Conservation (phyloP, 92 coral and sea anemone species). For the Hydrozoanthus gracilis region DNA sequence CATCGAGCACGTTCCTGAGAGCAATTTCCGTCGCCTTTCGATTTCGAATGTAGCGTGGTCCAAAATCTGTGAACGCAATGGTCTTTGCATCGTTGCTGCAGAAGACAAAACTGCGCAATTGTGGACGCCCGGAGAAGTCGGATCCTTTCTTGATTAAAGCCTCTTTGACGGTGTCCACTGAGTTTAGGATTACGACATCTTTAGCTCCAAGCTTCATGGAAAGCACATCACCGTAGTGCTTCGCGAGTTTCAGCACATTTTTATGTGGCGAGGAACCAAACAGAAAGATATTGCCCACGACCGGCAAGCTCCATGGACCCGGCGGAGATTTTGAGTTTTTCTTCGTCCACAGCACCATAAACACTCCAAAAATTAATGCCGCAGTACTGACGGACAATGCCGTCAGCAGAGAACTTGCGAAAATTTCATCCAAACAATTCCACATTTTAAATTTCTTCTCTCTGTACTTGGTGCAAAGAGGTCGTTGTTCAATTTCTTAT, state of each 20-base stretch:
- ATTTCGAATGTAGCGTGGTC: constrained; percentile 80
- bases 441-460: constrained; percentile 29
- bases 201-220: constrained; percentile 92
- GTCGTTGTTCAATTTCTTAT: too few relatives aligned
- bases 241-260: constrained; percentile 85
- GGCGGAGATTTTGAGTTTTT: constrained; percentile 73
- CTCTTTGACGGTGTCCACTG: constrained; percentile 89
- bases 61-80: constrained; percentile 90
- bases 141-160: constrained; percentile 87
- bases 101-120: constrained; percentile 79
- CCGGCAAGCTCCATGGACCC: constrained; percentile 92
- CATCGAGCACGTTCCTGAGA: constrained; percentile 74
- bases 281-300: constrained; percentile 90
- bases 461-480: neutral
- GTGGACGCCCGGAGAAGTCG: constrained; percentile 96
- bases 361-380: constrained; percentile 39
- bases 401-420: constrained; percentile 34
- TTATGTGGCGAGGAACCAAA: constrained; percentile 91
- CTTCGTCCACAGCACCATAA: constrained; percentile 19
- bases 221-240: constrained; percentile 90
- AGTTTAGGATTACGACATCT: constrained; percentile 88
- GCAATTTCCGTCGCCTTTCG: constrained; percentile 90
- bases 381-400: constrained; percentile 52
- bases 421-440: constrained; percentile 35
- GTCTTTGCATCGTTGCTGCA: constrained; percentile 88